phyloP scores from a whole-genome alignment of 1,140 invertebrate species.

The Drosophila insularis region DNA sequence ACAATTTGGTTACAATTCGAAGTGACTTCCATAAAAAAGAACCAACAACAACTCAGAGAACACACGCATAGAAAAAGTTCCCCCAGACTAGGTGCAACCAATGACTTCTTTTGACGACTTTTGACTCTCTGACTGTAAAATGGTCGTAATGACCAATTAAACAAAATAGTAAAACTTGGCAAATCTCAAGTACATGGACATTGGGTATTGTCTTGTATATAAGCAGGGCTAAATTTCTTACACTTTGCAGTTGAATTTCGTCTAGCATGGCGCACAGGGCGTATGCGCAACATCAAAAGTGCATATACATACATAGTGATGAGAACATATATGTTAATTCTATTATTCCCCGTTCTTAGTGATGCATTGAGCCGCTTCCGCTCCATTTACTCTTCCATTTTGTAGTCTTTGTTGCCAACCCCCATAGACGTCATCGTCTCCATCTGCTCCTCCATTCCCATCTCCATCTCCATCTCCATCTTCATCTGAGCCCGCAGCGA shows the following conservation, averaged over 20 bases:
- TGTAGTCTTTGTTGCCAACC: slow-evolving; percentile 48
- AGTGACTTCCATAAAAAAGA: slow-evolving; percentile 43
- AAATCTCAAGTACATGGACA: slow-evolving; percentile 29
- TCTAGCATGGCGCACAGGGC: slow-evolving; percentile 23
- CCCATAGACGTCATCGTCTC: not conserved
- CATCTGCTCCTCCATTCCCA: not conserved
- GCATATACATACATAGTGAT: no score
- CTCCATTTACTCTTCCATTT: slow-evolving; percentile 40
- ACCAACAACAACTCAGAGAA: slow-evolving; percentile 8
- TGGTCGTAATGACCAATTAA: slow-evolving; percentile 74
- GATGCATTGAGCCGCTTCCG: slow-evolving; percentile 28
- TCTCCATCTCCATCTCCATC: slow-evolving; percentile 23
- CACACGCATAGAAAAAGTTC: slow-evolving; percentile 25
- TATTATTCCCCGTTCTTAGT: slow-evolving; percentile 7
- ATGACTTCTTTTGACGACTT: slow-evolving; percentile 23
- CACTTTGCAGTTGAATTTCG: not conserved
- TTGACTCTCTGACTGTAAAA: slow-evolving; percentile 63
- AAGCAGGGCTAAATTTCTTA: not conserved
- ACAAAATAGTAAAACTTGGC: slow-evolving; percentile 72
- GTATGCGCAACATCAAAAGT: slow-evolving; percentile 31
- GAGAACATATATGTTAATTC: not conserved
- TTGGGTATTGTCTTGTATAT: not conserved
- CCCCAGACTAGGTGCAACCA: slow-evolving; percentile 27
- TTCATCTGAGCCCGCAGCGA: slow-evolving; percentile 6
- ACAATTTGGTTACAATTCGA: slow-evolving; percentile 61